Base-by-base conservation (phyloP, 1,140 invertebrate genomes). In the Panulirus ornatus region DNA sequence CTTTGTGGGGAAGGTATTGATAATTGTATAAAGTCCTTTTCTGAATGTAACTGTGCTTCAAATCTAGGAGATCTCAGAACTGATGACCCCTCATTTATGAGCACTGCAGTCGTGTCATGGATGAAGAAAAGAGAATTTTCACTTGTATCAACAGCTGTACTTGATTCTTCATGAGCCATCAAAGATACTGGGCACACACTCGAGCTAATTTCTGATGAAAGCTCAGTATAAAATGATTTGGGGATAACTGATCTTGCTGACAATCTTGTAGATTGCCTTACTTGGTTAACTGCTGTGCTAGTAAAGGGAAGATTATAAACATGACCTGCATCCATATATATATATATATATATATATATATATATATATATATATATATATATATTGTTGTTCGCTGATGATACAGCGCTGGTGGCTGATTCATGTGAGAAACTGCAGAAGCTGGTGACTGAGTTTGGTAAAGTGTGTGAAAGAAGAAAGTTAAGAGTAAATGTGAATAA, bases 251-350 rank as follows among this genome's bases (percentile, higher is more conserved):
- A 8, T 78, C 30, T 78, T n/a, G 75, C 44, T 78, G 75, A 78
- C 3, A 78, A 30, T 42, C 75, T 42, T 44, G 75, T 78, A 14
- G 75, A 78, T 30, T 47, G 19, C 36, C 75, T 78, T 27, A 44
- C 42, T n/a, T 78, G n/a, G 19, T 11, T 47, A 14, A 78, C 42
- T 30, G 75, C 44, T 40, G 75, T 78, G 40, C 75, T 78, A 16
- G 75, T 78, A n/a, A 78, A 19, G 44, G 75, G 75, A 27, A 44
- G 30, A 11, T 71, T 27, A 2, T 38, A 6, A 2, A 8, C 0
- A 34, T 2, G 30, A 27, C 9, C 8, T n/a, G 16, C 16, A 34
- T 38, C n/a, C 14, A 38, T 71, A 27, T 30, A 5, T 11, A 47
- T 47, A 47, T n/a, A n/a, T n/a, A n/a, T n/a, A n/a, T n/a, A n/a